phyloP scores from a whole-genome alignment of 2,888 invertebrate species.

The Stenoptilia bipunctidactyla region DNA sequence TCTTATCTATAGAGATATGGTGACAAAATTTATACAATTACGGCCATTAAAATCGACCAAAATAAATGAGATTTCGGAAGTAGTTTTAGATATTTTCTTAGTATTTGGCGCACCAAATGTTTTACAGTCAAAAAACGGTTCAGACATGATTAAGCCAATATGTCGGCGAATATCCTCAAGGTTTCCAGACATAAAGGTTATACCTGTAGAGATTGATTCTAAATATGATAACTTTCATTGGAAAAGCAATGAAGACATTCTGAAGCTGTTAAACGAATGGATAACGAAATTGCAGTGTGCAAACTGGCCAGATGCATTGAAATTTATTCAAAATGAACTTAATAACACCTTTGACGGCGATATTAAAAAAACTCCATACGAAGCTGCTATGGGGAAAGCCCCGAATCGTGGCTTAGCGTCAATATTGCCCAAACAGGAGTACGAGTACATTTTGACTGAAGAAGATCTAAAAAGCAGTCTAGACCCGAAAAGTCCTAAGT shows the following conservation, averaged over 20 bases:
- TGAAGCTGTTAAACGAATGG: conserved; percentile 31
- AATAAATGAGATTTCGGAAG: conserved; percentile 29
- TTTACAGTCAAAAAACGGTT: conserved; percentile 38
- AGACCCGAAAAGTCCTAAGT: background rate
- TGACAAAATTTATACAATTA: conserved; percentile 33
- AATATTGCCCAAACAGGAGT: conserved; percentile 21
- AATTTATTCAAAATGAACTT: conserved; percentile 31
- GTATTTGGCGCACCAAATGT: conserved; percentile 41
- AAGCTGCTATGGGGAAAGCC: conserved; percentile 28
- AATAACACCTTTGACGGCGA: conserved; percentile 29
- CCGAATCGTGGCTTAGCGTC: conserved; percentile 28
- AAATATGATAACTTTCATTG: conserved; percentile 21
- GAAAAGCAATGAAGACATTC: conserved; percentile 33
- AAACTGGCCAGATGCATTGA: conserved; percentile 37
- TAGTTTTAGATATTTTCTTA: conserved; percentile 33
- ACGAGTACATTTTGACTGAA: conserved; percentile 27
- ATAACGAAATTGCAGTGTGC: conserved; percentile 24
- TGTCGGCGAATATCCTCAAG: conserved; percentile 26
- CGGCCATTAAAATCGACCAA: conserved; percentile 29
- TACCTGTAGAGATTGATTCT: conserved; percentile 21
- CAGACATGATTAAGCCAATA: conserved; percentile 28
- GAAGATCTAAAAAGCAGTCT: conserved; percentile 21
- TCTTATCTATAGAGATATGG: conserved; percentile 33
- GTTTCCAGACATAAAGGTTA: conserved; percentile 28
- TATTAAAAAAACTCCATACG: conserved; percentile 32